Conservation (phyloP, 1,140 invertebrate species). For the Lepidurus couesii region DNA sequence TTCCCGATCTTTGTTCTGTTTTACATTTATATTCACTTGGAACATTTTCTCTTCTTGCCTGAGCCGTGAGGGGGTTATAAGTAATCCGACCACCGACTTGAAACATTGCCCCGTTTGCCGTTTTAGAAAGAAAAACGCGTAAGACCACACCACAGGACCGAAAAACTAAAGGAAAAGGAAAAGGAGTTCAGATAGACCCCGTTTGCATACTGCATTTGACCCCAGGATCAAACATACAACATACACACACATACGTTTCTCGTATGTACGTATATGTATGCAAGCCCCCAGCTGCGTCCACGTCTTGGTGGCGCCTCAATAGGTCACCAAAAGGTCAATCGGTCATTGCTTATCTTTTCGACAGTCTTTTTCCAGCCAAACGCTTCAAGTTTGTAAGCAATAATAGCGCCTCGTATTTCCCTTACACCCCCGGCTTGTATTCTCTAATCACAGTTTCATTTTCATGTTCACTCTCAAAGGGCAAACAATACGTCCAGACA, state of each 20-base stretch:
- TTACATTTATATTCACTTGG: too few relatives aligned
- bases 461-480: too few relatives aligned
- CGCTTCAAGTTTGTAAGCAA: neutral
- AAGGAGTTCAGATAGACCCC: neutral
- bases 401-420: neutral
- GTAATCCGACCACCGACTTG: too few relatives aligned
- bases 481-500: too few relatives aligned
- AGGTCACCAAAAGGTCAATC: conserved; percentile 1
- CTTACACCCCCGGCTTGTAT: neutral
- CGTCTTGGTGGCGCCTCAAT: conserved; percentile 20
- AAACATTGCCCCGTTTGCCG: too few relatives aligned
- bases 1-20: too few relatives aligned
- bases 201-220: conserved; percentile 15
- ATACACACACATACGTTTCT: neutral
- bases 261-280: neutral
- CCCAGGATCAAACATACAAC: neutral
- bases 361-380: neutral
- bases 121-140: too few relatives aligned
- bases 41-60: too few relatives aligned
- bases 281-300: conserved; percentile 7
- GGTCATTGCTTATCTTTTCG: neutral
- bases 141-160: too few relatives aligned
- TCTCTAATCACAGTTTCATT: too few relatives aligned
- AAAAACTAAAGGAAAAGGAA: neutral
- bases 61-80: too few relatives aligned